Evolutionary conservation across 2,797 vertebrate genomes (phyloP).

Genomic region (Hippocampus kuda): DNA sequence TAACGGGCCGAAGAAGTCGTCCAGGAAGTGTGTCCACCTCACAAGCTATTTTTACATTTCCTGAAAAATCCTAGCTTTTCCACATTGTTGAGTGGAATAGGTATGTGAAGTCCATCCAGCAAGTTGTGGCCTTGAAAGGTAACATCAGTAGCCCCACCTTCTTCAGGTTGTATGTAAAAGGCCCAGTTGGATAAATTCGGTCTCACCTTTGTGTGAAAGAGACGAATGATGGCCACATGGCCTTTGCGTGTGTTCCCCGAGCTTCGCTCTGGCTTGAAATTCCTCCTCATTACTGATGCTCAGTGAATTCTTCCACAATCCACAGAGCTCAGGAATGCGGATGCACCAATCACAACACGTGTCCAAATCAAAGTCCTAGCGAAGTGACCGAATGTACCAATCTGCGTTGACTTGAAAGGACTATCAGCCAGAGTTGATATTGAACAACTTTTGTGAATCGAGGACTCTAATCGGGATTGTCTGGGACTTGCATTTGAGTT

Average conservation of each 20-base stretch:
- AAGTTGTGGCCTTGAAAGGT: background rate
- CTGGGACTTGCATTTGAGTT: background rate
- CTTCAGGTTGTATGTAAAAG: background rate
- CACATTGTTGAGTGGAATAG: background rate
- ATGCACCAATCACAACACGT: conserved; percentile 23
- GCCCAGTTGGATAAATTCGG: background rate
- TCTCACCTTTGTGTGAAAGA: background rate
- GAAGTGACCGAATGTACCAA: background rate
- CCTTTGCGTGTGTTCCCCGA: conserved; percentile 7
- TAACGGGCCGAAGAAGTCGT: too few species aligned
- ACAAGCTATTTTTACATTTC: background rate
- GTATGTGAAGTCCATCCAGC: background rate
- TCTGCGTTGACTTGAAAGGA: background rate
- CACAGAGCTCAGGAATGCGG: conserved; percentile 51
- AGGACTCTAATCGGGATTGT: background rate
- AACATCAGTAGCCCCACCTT: background rate
- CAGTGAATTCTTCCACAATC: conserved; percentile 34
- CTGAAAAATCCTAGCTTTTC: background rate
- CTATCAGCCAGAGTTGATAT: background rate
- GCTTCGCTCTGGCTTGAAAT: conserved; percentile 35
- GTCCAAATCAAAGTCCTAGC: conserved; percentile 13
- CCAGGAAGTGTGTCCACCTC: background rate
- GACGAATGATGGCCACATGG: background rate
- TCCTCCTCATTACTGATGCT: conserved; percentile 54
- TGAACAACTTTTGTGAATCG: background rate